These are phyloP conservation scores for Abramis brama DNA, from an alignment of 2,113 vertebrate genomes.

Conservation along the genomic window DNA sequence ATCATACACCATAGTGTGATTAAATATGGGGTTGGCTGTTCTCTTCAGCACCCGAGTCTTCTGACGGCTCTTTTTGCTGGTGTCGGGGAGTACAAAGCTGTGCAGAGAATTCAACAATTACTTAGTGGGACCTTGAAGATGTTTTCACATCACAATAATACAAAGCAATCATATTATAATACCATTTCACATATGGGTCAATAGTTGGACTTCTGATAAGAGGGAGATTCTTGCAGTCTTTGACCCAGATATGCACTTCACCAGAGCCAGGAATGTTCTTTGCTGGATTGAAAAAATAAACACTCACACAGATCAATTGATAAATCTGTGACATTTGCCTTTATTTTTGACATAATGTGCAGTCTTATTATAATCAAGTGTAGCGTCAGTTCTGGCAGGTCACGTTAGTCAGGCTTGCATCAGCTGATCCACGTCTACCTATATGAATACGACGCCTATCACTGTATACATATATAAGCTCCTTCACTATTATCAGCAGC, in stretches of 20 bases:
- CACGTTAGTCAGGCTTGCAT: too few species aligned
- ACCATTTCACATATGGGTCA: constrained; percentile 96
- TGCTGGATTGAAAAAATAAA: constrained; percentile 59
- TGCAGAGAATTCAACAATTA: constrained; percentile 21
- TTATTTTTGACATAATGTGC: background rate
- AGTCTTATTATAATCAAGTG: background rate
- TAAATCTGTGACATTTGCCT: background rate
- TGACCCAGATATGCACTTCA: constrained; percentile 97
- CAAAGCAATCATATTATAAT: background rate
- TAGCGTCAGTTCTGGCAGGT: too few species aligned
- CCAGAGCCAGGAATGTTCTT: constrained; percentile 79
- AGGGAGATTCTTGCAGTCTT: constrained; percentile 89
- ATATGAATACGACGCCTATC: too few species aligned
- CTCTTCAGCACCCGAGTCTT: constrained; percentile 89
- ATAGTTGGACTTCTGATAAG: constrained; percentile 80
- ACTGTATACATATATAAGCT: too few species aligned
- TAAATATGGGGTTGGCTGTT: constrained; percentile 85
- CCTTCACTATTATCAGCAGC: too few species aligned
- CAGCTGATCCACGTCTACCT: too few species aligned
- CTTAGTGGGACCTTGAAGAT: background rate
- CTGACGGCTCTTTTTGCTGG: constrained; percentile 93
- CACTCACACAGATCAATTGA: background rate
- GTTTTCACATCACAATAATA: background rate
- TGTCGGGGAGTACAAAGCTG: constrained; percentile 93
- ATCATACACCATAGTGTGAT: constrained; percentile 98